Base-by-base conservation (phyloP, 2,113 vertebrate genomes). In the Micromys minutus region DNA sequence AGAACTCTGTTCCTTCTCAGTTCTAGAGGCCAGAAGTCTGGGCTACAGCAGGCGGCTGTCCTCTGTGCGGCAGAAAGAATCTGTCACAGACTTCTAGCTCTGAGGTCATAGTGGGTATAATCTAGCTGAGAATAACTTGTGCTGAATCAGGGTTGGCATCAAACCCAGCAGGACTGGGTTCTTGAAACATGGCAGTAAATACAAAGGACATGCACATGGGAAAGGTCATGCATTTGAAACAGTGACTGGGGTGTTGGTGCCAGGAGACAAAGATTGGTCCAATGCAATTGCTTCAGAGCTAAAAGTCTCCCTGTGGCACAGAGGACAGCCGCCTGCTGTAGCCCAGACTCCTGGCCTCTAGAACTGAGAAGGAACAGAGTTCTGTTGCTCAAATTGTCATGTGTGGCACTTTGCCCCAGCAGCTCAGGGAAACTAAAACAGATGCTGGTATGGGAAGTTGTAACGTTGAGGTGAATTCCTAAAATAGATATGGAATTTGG, bases 81-180 rank as follows among this genome's bases (percentile, higher is more conserved):
- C 29, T 42, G 5, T 15, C 29, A 50, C 61, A 69, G 59, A 83
- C 12, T 63, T 29, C 36, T 45, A 17, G 21, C 17, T 45, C 42
- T 5, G 22, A 31, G n/a, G 16, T 52, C 67, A 42, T 75, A 2
- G 26, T 0, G 31, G 7, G 34, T 16, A 8, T 3, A 39, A 67
- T 45, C 42, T 34, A 50, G 72, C 17, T 29, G 15, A 50, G 72
- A 24, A 1, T 12, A n/a, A 39, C 55, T 59, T 10, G 5, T 11
- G 0, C 7, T 15, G 65, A 36, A 19, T 5, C 0, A 6, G 17
- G 16, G 16, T 42, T n/a, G 61, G 11, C 24, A 34, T 36, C 10
- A 22, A 36, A 39, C 7, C 42, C 34, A 65, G 45, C 8, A 74
- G n/a, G 11, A 45, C 8, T 4, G 29, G 26, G 8, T n/a, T 36